phyloP scores from a whole-genome alignment of 2,797 vertebrate species.

The Pterois miles region DNA sequence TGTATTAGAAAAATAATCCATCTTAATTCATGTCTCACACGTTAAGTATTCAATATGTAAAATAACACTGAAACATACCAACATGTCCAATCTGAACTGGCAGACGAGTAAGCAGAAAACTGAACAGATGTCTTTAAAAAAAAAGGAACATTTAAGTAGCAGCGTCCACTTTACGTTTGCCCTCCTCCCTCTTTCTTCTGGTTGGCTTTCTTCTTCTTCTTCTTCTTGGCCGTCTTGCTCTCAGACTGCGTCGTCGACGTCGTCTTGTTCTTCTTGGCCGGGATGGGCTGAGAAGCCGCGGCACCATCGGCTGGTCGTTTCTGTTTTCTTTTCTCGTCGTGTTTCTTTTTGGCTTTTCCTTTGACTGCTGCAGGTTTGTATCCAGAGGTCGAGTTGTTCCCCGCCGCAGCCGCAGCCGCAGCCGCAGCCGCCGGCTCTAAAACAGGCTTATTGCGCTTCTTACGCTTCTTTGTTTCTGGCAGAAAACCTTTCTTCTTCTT shows the following conservation, averaged over 20 bases:
- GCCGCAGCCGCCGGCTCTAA: constrained; percentile 31
- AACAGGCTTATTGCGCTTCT: constrained; percentile 81
- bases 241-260: constrained; percentile 26
- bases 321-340: constrained; percentile 73
- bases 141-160: constrained; percentile 46
- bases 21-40: neutral
- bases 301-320: constrained; percentile 39
- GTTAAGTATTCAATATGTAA: neutral
- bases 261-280: constrained; percentile 86
- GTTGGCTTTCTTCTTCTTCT: constrained; percentile 70
- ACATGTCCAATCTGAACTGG: neutral
- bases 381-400: neutral
- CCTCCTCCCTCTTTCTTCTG: constrained; percentile 66
- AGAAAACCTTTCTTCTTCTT: constrained; percentile 93
- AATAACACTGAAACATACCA: constrained; percentile 4
- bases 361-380: constrained; percentile 30
- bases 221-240: too few species aligned
- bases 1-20: constrained; percentile 44
- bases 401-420: neutral
- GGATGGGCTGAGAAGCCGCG: constrained; percentile 40
- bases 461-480: constrained; percentile 92
- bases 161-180: constrained; percentile 29
- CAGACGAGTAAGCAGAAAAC: neutral
- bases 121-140: constrained; percentile 28
- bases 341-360: constrained; percentile 70